Base-by-base conservation (phyloP, 2,888 invertebrate species). In the Chironomus tentans region DNA sequence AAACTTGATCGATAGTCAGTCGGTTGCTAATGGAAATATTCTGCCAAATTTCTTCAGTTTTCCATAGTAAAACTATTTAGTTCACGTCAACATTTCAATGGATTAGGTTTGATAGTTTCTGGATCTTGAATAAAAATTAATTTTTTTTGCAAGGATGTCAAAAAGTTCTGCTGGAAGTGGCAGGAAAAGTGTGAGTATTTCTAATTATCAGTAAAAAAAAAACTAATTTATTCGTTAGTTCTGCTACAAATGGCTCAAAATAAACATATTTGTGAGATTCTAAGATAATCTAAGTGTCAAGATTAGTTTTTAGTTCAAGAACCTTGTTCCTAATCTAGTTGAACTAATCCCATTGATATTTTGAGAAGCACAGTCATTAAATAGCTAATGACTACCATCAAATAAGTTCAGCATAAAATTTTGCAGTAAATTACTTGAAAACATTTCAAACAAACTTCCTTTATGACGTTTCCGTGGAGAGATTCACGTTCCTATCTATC, bases 1-100 rank as follows among this genome's bases (percentile, higher is more conserved):
- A 72, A 15, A 18, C 38, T 72, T 72, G 12, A 72, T 72, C 72
- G 15, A 72, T 72, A 72, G 15, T 15, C 13, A 56, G 71, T 15
- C 13, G 18, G 71, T 72, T 72, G 72, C 5, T 18, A 46, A 13
- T n/a, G 12, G 28, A 21, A 28, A 56, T 3, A 5, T 15, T 38
- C 6, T 46, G 6, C 38, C 46, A 46, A 72, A 72, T 72, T 72
- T 50, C 72, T 72, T 62, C 62, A 72, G 72, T 61, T 72, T 72
- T 46, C 62, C 62, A 24, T 68, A 70, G 70, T 70, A 21, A 70
- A 70, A 47, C 47, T 47, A 70, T 70, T 70, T 56, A 70, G 70
- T 70, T 7, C 12, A 22, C n/a, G 12, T n/a, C 50, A 50, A 70
- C 50, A 70, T 70, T 70, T 70, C 70, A 24, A 22, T 56, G 50